Conservation (phyloP, 2,888 invertebrate genomes). For the Morpho achilles region DNA sequence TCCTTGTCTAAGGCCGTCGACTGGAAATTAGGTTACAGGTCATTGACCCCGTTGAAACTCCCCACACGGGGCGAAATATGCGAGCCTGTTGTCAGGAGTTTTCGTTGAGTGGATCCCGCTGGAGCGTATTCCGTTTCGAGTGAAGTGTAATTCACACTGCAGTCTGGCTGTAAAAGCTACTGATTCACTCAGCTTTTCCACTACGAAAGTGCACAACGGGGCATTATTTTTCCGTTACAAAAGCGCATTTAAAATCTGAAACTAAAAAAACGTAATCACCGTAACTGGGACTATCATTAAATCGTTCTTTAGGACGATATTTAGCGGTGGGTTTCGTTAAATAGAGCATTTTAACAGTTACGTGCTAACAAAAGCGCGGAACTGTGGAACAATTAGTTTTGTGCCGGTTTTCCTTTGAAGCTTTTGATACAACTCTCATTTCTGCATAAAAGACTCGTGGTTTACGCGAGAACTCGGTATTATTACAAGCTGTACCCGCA, state of each 20-base stretch:
- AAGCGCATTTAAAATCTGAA: neutral
- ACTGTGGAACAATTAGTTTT: conserved; percentile 15
- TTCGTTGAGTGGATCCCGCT: conserved; percentile 23
- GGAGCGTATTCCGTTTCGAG: conserved; percentile 27
- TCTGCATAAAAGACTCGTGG: conserved; percentile 4
- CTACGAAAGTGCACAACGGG: conserved; percentile 2
- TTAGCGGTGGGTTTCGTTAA: conserved; percentile 6
- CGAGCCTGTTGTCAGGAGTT: conserved; percentile 20
- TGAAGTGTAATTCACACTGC: conserved; percentile 28
- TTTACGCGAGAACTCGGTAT: too few relatives aligned
- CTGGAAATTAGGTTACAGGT: conserved; percentile 29
- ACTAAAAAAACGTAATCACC: conserved; percentile 3
- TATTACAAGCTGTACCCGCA: too few relatives aligned
- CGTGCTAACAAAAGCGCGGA: conserved; percentile 14
- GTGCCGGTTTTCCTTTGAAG: conserved; percentile 10
- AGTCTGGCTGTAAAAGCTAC: conserved; percentile 26
- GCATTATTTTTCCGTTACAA: conserved; percentile 4
- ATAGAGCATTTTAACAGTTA: conserved; percentile 19
- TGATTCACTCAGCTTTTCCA: conserved; percentile 12
- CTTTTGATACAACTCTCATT: conserved; percentile 7
- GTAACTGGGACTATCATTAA: conserved; percentile 5
- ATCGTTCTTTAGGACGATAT: conserved; percentile 6
- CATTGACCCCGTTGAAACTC: conserved; percentile 34
- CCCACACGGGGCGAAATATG: conserved; percentile 19
- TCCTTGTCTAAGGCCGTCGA: conserved; percentile 8